These are phyloP conservation scores for Neomicropteryx cornuta DNA, from an alignment of 1,140 invertebrate genomes.

Conservation along the genomic window DNA sequence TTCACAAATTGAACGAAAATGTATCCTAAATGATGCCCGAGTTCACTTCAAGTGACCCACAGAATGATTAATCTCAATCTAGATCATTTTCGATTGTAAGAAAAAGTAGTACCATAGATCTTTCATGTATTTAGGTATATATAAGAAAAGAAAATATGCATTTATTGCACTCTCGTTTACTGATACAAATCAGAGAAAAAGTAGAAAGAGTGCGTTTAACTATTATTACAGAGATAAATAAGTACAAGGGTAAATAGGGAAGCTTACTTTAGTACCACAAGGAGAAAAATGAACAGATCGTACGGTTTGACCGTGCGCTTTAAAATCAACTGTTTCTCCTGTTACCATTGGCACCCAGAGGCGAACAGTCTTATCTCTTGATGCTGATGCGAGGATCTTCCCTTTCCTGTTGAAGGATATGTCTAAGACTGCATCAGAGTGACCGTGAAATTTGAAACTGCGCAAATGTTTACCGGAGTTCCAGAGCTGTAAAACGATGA, in stretches of 20 bases:
- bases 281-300: constrained; percentile 70
- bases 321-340: constrained; percentile 62
- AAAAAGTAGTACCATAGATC: no score
- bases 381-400: constrained; percentile 69
- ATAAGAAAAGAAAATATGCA: no score
- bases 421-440: constrained; percentile 49
- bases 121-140: no score
- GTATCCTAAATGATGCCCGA: no score
- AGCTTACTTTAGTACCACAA: constrained; percentile 54
- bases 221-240: not conserved
- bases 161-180: no score
- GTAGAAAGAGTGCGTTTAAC: not conserved
- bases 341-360: constrained; percentile 77
- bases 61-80: no score
- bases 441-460: constrained; percentile 55
- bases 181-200: no score
- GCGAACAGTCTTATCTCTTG: constrained; percentile 69
- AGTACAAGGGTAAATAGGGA: not conserved
- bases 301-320: constrained; percentile 67
- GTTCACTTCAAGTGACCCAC: no score
- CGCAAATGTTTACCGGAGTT: constrained; percentile 50
- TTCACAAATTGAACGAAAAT: no score
- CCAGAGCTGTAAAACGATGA: constrained; percentile 46
- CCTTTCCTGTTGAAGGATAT: constrained; percentile 71
- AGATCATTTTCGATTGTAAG: no score